Conservation (phyloP, 2,113 vertebrate genomes). For the Girardinichthys multiradiatus region DNA sequence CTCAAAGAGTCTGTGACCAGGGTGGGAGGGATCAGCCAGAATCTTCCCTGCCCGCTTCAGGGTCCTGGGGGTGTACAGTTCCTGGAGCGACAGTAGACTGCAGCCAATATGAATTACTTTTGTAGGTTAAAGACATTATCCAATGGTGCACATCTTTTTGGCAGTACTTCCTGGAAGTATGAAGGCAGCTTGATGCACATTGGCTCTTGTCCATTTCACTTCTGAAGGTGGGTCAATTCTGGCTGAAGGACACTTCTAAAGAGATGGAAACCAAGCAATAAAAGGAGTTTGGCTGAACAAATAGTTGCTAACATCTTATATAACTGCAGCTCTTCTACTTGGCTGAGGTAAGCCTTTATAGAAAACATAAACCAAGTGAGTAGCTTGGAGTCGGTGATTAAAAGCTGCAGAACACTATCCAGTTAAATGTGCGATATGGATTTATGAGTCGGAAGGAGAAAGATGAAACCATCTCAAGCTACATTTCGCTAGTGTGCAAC, state of each 20-base stretch:
- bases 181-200: slow-evolving; percentile 40
- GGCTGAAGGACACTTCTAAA: slow-evolving; percentile 48
- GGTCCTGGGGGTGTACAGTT: no score
- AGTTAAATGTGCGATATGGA: slow-evolving; percentile 13
- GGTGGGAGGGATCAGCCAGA: no score
- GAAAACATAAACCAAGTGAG: slow-evolving; percentile 65
- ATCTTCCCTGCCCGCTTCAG: no score
- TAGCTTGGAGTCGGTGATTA: slow-evolving; percentile 22
- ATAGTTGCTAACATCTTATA: background rate
- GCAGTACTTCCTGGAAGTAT: slow-evolving; percentile 33
- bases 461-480: slow-evolving; percentile 30
- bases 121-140: slow-evolving; percentile 4
- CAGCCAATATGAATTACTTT: no score
- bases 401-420: slow-evolving; percentile 50
- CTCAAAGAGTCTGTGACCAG: no score
- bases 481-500: background rate
- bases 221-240: slow-evolving; percentile 66
- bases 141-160: slow-evolving; percentile 33
- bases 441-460: slow-evolving; percentile 33
- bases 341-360: background rate
- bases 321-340: slow-evolving; percentile 20
- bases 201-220: slow-evolving; percentile 33
- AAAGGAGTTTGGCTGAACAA: background rate
- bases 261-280: slow-evolving; percentile 2
- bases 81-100: no score